These are phyloP conservation scores for Pedicia rivosa DNA, from an alignment of 2,888 invertebrate genomes.

Conservation along the genomic window DNA sequence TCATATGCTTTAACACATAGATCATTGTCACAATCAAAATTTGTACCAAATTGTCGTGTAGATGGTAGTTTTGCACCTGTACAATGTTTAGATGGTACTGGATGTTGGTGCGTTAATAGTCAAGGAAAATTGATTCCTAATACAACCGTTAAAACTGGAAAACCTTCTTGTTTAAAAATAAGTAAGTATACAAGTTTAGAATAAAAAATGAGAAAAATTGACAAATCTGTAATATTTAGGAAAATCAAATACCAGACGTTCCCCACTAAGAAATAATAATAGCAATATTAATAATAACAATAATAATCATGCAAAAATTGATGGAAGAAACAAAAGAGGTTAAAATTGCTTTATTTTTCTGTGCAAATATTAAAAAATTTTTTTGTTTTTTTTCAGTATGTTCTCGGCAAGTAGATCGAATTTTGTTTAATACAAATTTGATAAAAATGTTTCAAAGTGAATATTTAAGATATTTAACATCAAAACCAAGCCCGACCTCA, in stretches of 20 bases:
- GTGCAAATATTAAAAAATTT: no score
- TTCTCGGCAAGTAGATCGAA: slow-evolving; percentile 60
- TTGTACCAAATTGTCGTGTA: slow-evolving; percentile 61
- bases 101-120: slow-evolving; percentile 84
- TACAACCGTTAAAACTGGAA: slow-evolving; percentile 53
- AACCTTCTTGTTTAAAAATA: slow-evolving; percentile 46
- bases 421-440: slow-evolving; percentile 67
- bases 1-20: slow-evolving; percentile 29
- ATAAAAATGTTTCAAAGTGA: slow-evolving; percentile 75
- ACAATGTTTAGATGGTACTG: slow-evolving; percentile 58
- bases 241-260: slow-evolving; percentile 41
- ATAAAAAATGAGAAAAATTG: not conserved
- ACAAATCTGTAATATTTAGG: slow-evolving; percentile 22
- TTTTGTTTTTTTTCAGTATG: no score
- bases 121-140: slow-evolving; percentile 69
- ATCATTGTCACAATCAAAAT: slow-evolving; percentile 34
- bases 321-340: slow-evolving; percentile 2
- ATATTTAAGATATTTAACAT: slow-evolving; percentile 35
- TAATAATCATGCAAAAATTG: not conserved
- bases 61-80: slow-evolving; percentile 75
- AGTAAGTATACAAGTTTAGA: slow-evolving; percentile 15
- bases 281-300: not conserved
- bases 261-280: slow-evolving; percentile 36
- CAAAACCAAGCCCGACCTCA: slow-evolving; percentile 14
- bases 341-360: no score